phyloP scores from a whole-genome alignment of 1,140 invertebrate genomes.

The Apocrypta bakeri region DNA sequence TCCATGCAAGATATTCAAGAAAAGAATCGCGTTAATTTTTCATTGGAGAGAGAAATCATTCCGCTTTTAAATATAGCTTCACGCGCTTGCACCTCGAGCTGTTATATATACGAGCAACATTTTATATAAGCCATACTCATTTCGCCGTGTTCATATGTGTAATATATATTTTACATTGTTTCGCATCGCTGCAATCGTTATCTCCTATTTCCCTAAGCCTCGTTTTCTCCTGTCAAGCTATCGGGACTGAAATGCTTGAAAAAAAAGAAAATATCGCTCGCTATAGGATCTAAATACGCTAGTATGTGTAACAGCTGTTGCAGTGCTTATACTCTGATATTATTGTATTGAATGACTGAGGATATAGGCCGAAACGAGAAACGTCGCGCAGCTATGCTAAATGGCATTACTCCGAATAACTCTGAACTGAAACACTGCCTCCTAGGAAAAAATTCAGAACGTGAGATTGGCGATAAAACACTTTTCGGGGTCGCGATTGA shows the following conservation, averaged over 20 bases:
- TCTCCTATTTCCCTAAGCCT: conserved; percentile 16
- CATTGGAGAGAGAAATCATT: background rate
- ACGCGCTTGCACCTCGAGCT: background rate
- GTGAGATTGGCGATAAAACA: background rate
- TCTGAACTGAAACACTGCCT: background rate
- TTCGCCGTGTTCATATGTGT: background rate
- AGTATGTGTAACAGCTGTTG: too few relatives aligned
- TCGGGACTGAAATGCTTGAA: background rate
- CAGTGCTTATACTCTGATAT: background rate
- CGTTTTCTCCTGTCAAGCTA: background rate
- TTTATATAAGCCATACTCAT: background rate
- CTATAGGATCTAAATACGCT: too few relatives aligned
- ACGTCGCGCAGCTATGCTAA: background rate
- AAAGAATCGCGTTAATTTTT: background rate
- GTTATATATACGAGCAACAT: background rate
- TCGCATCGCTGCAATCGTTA: conserved; percentile 15
- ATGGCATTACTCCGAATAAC: background rate
- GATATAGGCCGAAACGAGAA: background rate
- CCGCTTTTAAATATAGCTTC: background rate
- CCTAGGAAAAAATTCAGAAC: background rate
- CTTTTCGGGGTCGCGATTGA: background rate
- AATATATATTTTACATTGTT: conserved; percentile 34
- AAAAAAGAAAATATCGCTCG: background rate
- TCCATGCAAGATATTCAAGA: background rate
- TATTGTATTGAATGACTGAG: background rate